Evolutionary conservation across 2,888 invertebrate species (phyloP).

Genomic region (Hetaerina titia): DNA sequence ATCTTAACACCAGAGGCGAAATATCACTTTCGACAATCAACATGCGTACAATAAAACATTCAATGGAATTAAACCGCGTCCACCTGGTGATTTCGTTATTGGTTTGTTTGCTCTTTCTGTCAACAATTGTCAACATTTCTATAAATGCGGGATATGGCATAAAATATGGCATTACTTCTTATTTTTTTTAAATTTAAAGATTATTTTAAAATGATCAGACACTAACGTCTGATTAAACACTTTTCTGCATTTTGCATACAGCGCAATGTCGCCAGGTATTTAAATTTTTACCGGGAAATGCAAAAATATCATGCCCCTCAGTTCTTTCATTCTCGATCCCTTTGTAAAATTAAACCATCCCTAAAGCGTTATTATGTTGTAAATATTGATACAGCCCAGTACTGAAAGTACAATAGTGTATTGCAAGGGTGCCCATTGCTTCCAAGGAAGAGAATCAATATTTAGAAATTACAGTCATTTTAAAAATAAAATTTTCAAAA

Average conservation of each 20-base stretch:
- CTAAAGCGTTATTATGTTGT: too few relatives aligned
- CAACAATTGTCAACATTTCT: neutral
- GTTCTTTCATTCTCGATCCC: too few relatives aligned
- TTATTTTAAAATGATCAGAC: neutral
- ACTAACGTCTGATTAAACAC: neutral
- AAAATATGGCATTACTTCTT: neutral
- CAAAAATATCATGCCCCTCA: neutral
- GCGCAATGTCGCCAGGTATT: neutral
- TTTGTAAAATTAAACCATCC: too few relatives aligned
- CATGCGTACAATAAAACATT: neutral
- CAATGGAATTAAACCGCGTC: conserved; percentile 4
- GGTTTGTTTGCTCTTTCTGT: neutral
- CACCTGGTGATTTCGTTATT: neutral
- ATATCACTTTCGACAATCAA: neutral
- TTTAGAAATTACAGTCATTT: too few relatives aligned
- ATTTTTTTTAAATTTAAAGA: neutral
- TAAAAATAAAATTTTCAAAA: too few relatives aligned
- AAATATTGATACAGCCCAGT: too few relatives aligned
- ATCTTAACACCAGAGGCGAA: too few relatives aligned
- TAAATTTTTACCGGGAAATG: neutral
- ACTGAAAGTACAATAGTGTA: too few relatives aligned
- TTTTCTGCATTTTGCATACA: neutral
- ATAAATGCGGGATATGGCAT: too few relatives aligned
- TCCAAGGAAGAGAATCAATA: too few relatives aligned
- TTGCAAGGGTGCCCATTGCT: too few relatives aligned